Conservation (phyloP, 2,888 invertebrate species). For the Atherix ibis region DNA sequence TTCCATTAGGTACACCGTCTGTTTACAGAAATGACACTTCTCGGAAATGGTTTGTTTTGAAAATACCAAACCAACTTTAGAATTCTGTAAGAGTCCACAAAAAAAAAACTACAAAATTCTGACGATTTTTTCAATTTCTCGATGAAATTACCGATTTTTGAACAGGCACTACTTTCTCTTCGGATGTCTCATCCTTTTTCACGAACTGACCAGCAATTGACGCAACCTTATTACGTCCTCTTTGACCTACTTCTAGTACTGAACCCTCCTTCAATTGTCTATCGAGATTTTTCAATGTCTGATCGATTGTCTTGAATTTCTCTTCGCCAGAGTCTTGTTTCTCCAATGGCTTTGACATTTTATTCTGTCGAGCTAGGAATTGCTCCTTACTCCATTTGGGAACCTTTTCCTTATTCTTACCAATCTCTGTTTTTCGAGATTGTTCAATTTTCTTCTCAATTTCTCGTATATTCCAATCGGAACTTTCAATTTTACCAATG, state of each 20-base stretch:
- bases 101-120: no score
- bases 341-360: constrained; percentile 48
- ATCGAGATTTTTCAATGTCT: constrained; percentile 52
- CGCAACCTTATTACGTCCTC: constrained; percentile 63
- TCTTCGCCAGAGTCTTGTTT: constrained; percentile 39
- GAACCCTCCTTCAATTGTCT: constrained; percentile 64
- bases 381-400: constrained; percentile 86
- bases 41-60: constrained; percentile 54
- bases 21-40: constrained; percentile 75
- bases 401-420: constrained; percentile 51
- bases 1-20: constrained; percentile 88
- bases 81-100: constrained; percentile 39
- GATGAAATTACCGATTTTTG: constrained; percentile 34
- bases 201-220: constrained; percentile 68
- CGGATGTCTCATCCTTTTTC: constrained; percentile 30
- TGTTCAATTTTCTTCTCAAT: constrained; percentile 75
- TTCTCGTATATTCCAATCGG: constrained; percentile 82
- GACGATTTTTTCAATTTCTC: no score
- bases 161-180: constrained; percentile 24
- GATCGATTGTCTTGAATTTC: constrained; percentile 58
- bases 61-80: constrained; percentile 41
- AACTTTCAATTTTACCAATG: constrained; percentile 75
- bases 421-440: constrained; percentile 31
- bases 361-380: constrained; percentile 46
- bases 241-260: constrained; percentile 43